Evolutionary conservation across 2,888 invertebrate genomes (phyloP), one percentile per base, ranked within the genome.

Genomic region (Drosophila gaucha): DNA sequence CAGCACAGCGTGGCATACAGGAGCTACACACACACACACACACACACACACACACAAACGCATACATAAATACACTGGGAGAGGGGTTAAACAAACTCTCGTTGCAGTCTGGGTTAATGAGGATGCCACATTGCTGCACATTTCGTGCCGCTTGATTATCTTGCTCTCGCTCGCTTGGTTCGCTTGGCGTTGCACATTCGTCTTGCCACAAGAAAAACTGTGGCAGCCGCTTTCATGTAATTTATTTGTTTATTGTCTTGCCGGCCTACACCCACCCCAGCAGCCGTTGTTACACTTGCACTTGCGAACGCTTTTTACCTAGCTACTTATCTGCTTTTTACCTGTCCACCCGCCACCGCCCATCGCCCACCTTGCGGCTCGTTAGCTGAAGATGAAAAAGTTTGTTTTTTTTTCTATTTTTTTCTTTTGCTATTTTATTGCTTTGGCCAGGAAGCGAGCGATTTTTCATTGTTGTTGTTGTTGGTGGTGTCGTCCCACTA

Each of bases 71-170:
- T n/a, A 30, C 30, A 30, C 30, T 10, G 41, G 43, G 41, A 26
- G 26, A 26, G n/a, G n/a, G n/a, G 39, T 26, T 20, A 22, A 14
- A 47, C 41, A 26, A 20, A 47, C 22, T 50, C 8, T 44, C 22
- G 43, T 38, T 72, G 71, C 52, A 51, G 67, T 76, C 67, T 74
- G 80, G 84, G 84, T 87, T 82, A 82, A 82, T 82, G 82, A 82
- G 82, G 82, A 82, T 82, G 82, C 87, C 86, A 80, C 87, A 86
- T 77, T 80, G 82, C 76, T 80, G 87, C 78, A 85, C 75, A 78
- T 66, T 87, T 87, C 82, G 87, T 83, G 87, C 85, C 78, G 82
- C 87, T 82, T 82, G 85, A 82, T 82, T 86, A 86, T 86, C 87
- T 84, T 59, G 52, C 58, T 43, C 67, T 22, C 10, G 12, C 26